Base-by-base conservation (phyloP, 2,888 invertebrate genomes). In the Drosophila leonis region DNA sequence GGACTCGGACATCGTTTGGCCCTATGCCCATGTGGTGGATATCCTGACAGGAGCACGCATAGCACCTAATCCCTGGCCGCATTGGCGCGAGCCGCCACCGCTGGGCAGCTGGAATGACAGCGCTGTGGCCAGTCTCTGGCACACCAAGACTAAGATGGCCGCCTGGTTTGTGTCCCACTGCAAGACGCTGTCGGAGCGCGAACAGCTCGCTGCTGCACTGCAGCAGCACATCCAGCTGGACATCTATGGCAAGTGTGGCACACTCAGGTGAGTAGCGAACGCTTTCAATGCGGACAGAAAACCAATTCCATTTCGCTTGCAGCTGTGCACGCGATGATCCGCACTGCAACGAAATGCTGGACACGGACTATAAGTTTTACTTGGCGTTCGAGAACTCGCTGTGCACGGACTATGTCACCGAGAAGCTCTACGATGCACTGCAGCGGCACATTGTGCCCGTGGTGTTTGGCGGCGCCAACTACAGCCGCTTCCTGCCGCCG, bases 331-430 rank as follows among this genome's bases (percentile, higher is more conserved):
- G 74, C 20, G 73, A 73, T 1, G 89, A 92, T 55, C 49, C 76
- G 27, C 92, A 83, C 33, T 94, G 94, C 67, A 82, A 90, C 31
- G 78, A 78, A n/a, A 92, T 91, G 90, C 69, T 94, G 37, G 93
- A 94, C 75, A 90, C 92, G n/a, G 93, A 95, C 66, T 96, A 96
- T 88, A 95, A 94, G 88, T 96, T 96, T 88, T 96, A 96, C 83
- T 92, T 96, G 64, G 92, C 94, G 10, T 96, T 96, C 82, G 96
- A 96, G 88, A 96, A 96, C 87, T 95, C 95, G 10, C 94, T 95
- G 70, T 96, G 96, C 91, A 91, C 93, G 52, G 96, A 96, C 90
- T 96, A 96, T 90, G 95, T 96, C 42, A 95, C 96, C 1, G 96
- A 96, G 88, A 96, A 96, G 90, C 80, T 93, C 1, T 93, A 82